Base-by-base conservation (phyloP, 2,113 vertebrate genomes). In the Cyanoramphus novaezelandiae region DNA sequence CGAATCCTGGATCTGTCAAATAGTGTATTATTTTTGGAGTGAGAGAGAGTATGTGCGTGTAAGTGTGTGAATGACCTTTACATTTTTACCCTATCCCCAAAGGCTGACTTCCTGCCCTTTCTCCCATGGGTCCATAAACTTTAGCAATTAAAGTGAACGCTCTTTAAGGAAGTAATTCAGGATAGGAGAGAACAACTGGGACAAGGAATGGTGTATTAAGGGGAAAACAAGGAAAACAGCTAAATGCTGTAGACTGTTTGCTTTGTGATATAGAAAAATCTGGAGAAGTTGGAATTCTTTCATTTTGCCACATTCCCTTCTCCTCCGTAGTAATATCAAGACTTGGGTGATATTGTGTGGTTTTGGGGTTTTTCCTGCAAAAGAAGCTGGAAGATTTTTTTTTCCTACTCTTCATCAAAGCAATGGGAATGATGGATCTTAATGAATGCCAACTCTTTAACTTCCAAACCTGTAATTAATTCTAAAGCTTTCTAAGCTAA, bases 21-120 rank as follows among this genome's bases (percentile, higher is more conserved):
- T 95, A 95, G 96, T 95, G 84, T 97, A 96, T 98, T 98, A 96
- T 97, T 97, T 97, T 98, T 98, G 96, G 97, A 98, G 91, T 46
- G 72, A 90, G 90, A 89, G 84, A 91, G 87, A 90, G 75, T 93
- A 87, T 4, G 29, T 94, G 91, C 94, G 72, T 96, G 82, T 90
- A 80, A 92, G 93, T 95, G 93, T 95, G 95, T 96, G 97, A 96
- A 95, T 95, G 97, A 97, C 97, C 97, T 97, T 97, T 95, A 96
- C 95, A 96, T 97, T 97, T 98, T 97, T 97, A 96, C 93, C 81
- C 78, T 93, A 63, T 97, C 90, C 95, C 92, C 62, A 86, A 97
- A 96, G 93, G 93, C 94, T 97, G 94, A 97, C 97, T 97, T 98
- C 97, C 97, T 97, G 93, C 95, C 96, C 96, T 96, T 88, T 96